Evolutionary conservation across 2,797 vertebrate genomes (phyloP).

Genomic region (Sternarchorhynchus goeldii): DNA sequence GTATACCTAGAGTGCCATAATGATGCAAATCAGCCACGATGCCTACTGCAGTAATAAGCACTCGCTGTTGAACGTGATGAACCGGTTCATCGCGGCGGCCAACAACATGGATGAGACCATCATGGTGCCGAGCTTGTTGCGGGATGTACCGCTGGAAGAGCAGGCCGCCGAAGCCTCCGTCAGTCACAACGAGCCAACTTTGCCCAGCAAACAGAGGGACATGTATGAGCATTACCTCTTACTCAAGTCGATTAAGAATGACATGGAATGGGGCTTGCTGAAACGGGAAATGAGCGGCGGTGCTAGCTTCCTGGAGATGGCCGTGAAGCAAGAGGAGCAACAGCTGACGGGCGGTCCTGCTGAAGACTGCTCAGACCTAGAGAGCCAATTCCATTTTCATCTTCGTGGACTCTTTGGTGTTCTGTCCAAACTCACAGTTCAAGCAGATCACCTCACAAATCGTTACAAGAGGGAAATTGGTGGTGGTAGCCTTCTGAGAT

Average conservation of each 20-base stretch:
- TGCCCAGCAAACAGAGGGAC: constrained; percentile 76
- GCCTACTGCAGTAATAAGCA: constrained; percentile 72
- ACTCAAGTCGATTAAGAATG: constrained; percentile 81
- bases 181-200: constrained; percentile 52
- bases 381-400: constrained; percentile 80
- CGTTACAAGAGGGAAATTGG: constrained; percentile 81
- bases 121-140: constrained; percentile 80
- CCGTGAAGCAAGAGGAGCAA: constrained; percentile 73
- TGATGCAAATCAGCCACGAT: constrained; percentile 79
- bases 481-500: constrained; percentile 77
- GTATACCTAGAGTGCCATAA: constrained; percentile 58
- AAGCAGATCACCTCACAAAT: constrained; percentile 80
- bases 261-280: constrained; percentile 82
- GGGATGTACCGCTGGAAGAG: constrained; percentile 78
- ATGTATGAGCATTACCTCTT: constrained; percentile 84
- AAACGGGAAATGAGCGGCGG: constrained; percentile 75
- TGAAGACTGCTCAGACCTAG: constrained; percentile 69
- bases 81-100: constrained; percentile 80
- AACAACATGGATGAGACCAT: constrained; percentile 87
- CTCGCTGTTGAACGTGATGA: constrained; percentile 81
- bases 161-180: constrained; percentile 49
- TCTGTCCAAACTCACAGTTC: constrained; percentile 78
- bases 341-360: constrained; percentile 48
- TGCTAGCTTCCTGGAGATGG: constrained; percentile 77
- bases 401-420: constrained; percentile 80